A percentile compares a stretch with the other conserved stretches of the same genome.
phyloP scores from a whole-genome alignment of 1,140 invertebrate genomes.

The Panulirus ornatus region DNA sequence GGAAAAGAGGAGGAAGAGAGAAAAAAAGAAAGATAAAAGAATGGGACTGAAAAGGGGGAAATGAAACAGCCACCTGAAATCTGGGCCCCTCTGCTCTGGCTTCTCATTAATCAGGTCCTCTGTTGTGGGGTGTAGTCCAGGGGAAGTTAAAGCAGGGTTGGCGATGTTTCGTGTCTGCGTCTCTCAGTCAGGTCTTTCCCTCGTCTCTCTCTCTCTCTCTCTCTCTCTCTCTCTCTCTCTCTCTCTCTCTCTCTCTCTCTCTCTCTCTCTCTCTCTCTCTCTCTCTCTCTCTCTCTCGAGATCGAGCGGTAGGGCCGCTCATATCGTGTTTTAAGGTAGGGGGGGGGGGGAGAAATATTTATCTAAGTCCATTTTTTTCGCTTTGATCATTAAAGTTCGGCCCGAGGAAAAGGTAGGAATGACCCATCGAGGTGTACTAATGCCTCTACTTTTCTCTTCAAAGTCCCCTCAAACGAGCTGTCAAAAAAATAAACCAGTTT shows the following conservation, averaged over 20 bases:
- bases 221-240: no score
- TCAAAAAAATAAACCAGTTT: neutral
- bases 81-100: neutral
- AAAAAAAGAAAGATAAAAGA: neutral
- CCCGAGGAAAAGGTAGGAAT: slow-evolving; percentile 11
- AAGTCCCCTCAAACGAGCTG: neutral
- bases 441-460: slow-evolving; percentile 19
- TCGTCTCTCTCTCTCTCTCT: no score
- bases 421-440: slow-evolving; percentile 13
- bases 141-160: neutral
- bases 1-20: neutral
- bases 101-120: neutral
- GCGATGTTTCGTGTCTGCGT: neutral
- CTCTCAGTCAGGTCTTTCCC: neutral
- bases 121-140: neutral
- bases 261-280: neutral
- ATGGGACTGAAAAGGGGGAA: neutral
- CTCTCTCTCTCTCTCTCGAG: no score
- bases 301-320: no score
- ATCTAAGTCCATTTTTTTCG: slow-evolving; percentile 4
- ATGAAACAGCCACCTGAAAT: neutral
- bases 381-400: slow-evolving; percentile 5
- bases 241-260: no score
- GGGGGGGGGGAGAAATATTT: neutral
- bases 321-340: neutral